phyloP scores from a whole-genome alignment of 2,797 vertebrate genomes.

The Morus bassanus region DNA sequence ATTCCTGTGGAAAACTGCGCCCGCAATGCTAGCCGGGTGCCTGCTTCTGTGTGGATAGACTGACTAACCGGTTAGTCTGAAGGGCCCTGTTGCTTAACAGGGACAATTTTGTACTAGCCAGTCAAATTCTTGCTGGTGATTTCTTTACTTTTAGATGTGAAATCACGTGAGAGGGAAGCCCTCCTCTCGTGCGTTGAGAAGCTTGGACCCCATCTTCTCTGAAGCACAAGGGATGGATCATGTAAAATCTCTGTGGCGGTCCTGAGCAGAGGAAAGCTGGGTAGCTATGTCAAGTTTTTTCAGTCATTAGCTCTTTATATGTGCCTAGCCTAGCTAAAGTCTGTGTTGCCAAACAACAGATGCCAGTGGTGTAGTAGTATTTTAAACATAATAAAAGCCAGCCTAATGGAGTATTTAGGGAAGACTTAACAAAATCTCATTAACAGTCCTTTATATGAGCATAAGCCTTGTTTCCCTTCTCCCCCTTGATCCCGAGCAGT shows the following conservation, averaged over 20 bases:
- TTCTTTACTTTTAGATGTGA: not conserved
- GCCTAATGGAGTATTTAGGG: not conserved
- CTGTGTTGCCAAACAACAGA: not conserved
- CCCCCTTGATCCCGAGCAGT: not conserved
- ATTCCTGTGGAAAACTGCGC: not conserved
- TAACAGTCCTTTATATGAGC: not conserved
- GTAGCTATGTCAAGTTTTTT: no score
- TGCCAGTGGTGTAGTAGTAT: not conserved
- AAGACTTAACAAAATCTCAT: not conserved
- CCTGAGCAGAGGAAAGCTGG: not conserved
- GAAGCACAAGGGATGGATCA: not conserved
- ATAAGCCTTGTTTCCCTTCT: not conserved
- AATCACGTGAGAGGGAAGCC: not conserved
- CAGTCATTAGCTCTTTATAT: not conserved
- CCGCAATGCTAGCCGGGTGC: not conserved
- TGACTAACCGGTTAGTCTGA: rapidly evolving
- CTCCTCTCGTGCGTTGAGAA: not conserved
- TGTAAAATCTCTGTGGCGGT: not conserved
- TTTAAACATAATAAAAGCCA: not conserved
- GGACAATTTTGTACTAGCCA: not conserved
- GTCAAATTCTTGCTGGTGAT: not conserved
- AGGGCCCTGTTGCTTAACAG: not conserved
- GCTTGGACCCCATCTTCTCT: no score
- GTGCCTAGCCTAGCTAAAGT: not conserved
- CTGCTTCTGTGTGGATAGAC: not conserved